phyloP scores from a whole-genome alignment of 1,140 invertebrate species.

The Ceratosolen fusciceps region DNA sequence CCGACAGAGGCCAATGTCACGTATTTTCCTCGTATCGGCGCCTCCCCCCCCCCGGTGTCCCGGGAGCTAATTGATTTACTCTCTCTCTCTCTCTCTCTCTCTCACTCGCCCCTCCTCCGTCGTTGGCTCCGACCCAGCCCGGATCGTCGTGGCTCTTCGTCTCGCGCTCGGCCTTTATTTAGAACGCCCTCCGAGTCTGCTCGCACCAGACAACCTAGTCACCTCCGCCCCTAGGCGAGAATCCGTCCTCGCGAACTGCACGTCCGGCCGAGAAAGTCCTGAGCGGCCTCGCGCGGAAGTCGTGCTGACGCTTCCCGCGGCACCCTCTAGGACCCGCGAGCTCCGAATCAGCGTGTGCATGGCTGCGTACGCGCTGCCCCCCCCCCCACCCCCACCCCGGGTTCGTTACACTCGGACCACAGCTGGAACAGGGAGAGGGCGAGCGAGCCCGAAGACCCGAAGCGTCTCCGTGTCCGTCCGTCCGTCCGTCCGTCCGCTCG shows the following conservation, averaged over 20 bases:
- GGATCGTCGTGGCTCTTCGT: constrained; percentile 25
- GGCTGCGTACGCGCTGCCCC: too few relatives aligned
- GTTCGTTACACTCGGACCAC: constrained; percentile 20
- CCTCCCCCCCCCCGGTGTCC: constrained; percentile 47
- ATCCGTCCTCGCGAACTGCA: neutral
- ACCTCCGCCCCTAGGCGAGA: neutral
- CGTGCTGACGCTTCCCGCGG: constrained; percentile 41
- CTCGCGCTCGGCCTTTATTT: constrained; percentile 36
- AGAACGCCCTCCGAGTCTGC: constrained; percentile 25
- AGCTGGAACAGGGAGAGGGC: neutral
- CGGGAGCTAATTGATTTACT: constrained; percentile 63
- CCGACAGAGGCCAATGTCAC: constrained; percentile 51
- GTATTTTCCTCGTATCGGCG: constrained; percentile 60
- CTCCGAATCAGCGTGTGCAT: neutral
- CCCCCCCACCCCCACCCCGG: neutral
- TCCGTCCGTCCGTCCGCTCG: too few relatives aligned
- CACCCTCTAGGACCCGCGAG: constrained; percentile 34
- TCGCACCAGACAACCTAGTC: neutral
- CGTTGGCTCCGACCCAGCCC: constrained; percentile 41
- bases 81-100: constrained; percentile 10
- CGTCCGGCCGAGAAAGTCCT: neutral
- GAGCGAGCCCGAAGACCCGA: constrained; percentile 22
- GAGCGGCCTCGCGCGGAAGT: constrained; percentile 59
- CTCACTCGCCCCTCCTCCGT: neutral
- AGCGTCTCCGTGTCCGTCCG: neutral